Percentiles rank a stretch among this genome's conserved stretches.
Conservation (phyloP, 2,888 invertebrate species). For the Ophion ellenae region DNA sequence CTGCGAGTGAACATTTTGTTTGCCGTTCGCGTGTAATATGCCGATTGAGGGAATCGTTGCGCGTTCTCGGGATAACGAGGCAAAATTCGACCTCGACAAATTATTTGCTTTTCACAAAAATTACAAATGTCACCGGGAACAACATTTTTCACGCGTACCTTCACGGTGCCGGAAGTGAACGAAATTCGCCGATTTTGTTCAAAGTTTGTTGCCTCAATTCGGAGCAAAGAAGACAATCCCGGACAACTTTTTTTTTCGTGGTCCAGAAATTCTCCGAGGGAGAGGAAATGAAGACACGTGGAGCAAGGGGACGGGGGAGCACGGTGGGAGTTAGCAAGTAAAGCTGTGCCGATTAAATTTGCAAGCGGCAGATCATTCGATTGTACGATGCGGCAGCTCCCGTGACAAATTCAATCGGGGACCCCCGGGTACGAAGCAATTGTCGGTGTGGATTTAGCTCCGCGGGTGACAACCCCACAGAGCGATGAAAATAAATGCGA, state of each 20-base stretch:
- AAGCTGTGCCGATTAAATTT: constrained; percentile 51
- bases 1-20: constrained; percentile 24
- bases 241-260: not conserved
- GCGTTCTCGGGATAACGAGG: too few relatives aligned
- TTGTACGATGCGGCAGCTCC: constrained; percentile 55
- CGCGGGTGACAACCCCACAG: constrained; percentile 60
- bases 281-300: not conserved
- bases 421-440: constrained; percentile 61
- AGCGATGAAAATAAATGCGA: constrained; percentile 64
- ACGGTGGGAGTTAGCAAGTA: not conserved
- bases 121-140: too few relatives aligned
- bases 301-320: not conserved
- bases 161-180: constrained; percentile 11
- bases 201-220: constrained; percentile 26
- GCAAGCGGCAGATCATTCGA: constrained; percentile 58
- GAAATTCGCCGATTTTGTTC: constrained; percentile 50
- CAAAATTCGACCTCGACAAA: too few relatives aligned
- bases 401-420: constrained; percentile 63
- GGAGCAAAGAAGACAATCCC: constrained; percentile 38
- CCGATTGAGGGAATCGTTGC: not conserved
- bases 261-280: not conserved
- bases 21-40: not conserved
- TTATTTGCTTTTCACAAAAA: too few relatives aligned
- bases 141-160: too few relatives aligned
- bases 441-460: constrained; percentile 63